Evolutionary conservation across 64 coral and sea anemone genomes (phyloP).

Genomic region (Porites australiensis): DNA sequence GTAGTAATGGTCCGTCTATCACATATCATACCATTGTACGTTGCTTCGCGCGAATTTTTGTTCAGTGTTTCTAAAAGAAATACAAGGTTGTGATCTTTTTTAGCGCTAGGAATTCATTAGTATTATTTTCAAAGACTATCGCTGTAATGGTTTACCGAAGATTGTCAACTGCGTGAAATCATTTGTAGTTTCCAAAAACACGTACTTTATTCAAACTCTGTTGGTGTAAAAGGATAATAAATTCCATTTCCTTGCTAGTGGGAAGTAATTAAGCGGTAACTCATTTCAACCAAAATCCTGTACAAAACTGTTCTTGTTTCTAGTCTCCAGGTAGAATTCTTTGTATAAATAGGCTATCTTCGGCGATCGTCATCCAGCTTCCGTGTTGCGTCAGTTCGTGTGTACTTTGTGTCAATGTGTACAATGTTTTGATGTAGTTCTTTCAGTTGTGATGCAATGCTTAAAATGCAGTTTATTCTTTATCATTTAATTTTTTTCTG

Average conservation of each 20-base stretch:
- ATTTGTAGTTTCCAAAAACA: no score
- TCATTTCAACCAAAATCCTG: background rate
- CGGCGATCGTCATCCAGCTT: background rate
- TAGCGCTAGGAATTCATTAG: no score
- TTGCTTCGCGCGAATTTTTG: background rate
- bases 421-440: background rate
- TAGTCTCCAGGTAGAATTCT: background rate
- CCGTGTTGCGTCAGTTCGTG: slow-evolving; percentile 17
- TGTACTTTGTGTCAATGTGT: background rate
- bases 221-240: no score
- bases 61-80: background rate
- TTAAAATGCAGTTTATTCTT: no score
- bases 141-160: background rate
- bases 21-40: no score
- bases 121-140: background rate
- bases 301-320: background rate
- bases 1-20: no score
- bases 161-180: no score
- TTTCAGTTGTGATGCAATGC: background rate
- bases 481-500: background rate
- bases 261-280: background rate
- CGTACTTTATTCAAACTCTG: no score
- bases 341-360: background rate
- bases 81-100: background rate
- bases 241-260: background rate